Conservation (phyloP, 2,113 vertebrate species). For the Apodemus speciosus region DNA sequence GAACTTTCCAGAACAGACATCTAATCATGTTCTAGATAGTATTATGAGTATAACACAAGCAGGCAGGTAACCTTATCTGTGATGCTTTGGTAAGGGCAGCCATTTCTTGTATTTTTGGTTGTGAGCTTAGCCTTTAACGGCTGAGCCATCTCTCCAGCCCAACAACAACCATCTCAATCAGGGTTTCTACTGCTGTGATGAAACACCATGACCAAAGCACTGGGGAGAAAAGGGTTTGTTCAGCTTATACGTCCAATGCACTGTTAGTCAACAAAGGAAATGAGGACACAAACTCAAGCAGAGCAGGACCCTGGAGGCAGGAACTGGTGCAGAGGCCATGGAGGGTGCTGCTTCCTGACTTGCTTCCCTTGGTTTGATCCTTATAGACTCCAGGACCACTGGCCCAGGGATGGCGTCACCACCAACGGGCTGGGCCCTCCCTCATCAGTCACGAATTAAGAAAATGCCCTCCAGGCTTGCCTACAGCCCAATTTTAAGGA, state of each 20-base stretch:
- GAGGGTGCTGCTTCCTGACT: background rate
- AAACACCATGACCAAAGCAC: background rate
- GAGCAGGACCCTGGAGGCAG: background rate
- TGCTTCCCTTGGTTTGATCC: background rate
- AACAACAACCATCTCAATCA: background rate
- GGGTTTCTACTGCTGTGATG: background rate
- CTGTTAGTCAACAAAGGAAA: background rate
- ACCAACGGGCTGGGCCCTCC: no score
- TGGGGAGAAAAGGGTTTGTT: background rate
- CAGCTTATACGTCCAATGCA: background rate
- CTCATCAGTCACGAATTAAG: background rate
- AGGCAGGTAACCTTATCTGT: constrained; percentile 8
- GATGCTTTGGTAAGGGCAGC: background rate
- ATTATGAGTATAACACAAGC: background rate
- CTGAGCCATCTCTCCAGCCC: no score
- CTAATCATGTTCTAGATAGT: background rate
- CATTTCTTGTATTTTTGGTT: background rate
- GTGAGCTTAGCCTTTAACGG: no score
- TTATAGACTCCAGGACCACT: background rate
- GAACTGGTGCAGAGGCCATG: background rate
- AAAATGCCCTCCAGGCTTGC: background rate
- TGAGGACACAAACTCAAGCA: background rate
- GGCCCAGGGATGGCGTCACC: no score
- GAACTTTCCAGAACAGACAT: background rate
- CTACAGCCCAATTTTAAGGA: background rate